Conservation (phyloP, 2,113 vertebrate genomes). For the Vulpes vulpes region DNA sequence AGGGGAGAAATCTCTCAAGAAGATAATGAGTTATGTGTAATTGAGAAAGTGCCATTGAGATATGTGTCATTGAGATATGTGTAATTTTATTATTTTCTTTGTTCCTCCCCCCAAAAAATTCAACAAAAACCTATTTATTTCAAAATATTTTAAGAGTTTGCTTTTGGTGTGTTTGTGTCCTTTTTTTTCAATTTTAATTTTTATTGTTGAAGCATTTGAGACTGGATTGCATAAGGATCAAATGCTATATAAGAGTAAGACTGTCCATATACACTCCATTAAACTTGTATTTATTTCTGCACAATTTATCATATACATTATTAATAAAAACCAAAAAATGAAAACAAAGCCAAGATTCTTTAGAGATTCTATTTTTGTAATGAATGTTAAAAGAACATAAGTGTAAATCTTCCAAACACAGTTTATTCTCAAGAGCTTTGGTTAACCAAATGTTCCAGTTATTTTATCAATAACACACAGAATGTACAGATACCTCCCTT, state of each 20-base stretch:
- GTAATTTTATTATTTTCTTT: background rate
- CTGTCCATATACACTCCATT: background rate
- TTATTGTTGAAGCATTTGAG: background rate
- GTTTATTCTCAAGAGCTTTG: background rate
- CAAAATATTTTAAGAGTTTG: background rate
- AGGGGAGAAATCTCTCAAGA: background rate
- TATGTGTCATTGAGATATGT: background rate
- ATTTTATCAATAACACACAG: background rate
- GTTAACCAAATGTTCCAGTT: background rate
- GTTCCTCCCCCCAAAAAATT: background rate
- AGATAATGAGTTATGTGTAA: background rate
- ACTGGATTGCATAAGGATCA: background rate
- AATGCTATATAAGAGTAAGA: background rate
- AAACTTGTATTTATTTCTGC: background rate
- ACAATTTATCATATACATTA: background rate
- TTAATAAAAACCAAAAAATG: background rate
- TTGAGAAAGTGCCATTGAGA: background rate
- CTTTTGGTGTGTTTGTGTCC: background rate
- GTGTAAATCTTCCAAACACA: background rate
- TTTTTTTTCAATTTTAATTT: background rate
- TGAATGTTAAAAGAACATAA: background rate
- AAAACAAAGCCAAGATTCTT: background rate
- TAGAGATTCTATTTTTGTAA: background rate
- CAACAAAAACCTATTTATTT: background rate
- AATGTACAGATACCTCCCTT: background rate